Evolutionary conservation across 2,113 vertebrate species (phyloP), one percentile per base, ranked within the genome.

Genomic region (Microtus pennsylvanicus): DNA sequence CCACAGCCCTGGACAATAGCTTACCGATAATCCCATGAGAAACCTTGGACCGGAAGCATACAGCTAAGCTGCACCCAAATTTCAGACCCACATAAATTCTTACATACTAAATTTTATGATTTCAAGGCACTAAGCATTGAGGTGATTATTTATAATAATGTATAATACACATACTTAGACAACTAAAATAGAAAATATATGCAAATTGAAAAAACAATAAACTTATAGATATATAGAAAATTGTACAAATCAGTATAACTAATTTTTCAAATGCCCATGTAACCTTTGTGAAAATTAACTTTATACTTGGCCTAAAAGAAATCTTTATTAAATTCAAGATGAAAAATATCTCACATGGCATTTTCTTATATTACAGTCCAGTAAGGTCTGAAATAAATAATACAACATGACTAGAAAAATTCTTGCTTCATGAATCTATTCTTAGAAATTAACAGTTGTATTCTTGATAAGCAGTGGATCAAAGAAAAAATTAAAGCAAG

Each of bases 351-450:
- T 92, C 55, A 76, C 50, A 95, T 67, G 45, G 58, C 6, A 87
- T 58, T 90, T 67, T 97, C 45, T 96, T 69, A 78, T 94, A 67
- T 69, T 33, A 90, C 26, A 93, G 91, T 87, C 35, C 35, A 88
- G 55, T 90, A 91, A 70, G n/a, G 70, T 52, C 50, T 95, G 50
- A 14, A 63, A 83, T 61, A 96, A 92, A 92, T 86, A 93, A 85
- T 65, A 95, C 87, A 85, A 74, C 80, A 72, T 80, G 13, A 88
- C 67, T 92, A 75, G 75, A 80, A 95, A 94, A 90, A 63, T 70
- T 94, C 28, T 83, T 85, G 77, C 13, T 95, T 58, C 82, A 87
- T 88, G 55, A 87, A 90, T 90, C 95, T n/a, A 95, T 83, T 33
- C 90, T 90, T 94, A 35, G 55, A 94, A 96, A 89, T 55, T 83